Conservation (phyloP, 2,888 invertebrate species). For the Diarsia mendica region DNA sequence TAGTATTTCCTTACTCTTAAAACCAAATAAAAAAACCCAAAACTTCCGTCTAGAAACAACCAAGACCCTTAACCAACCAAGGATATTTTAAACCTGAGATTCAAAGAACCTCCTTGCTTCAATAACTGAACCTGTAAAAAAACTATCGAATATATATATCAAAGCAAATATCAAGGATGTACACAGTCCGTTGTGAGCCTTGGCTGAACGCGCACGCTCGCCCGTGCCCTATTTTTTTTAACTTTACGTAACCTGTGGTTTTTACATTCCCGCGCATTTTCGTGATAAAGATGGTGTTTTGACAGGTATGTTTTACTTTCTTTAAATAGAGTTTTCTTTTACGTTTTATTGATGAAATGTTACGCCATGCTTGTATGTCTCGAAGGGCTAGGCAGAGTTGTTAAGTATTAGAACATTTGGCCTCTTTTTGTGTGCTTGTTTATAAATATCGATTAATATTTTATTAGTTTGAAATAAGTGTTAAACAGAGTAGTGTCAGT, state of each 20-base stretch:
- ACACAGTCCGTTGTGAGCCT: conserved; percentile 44
- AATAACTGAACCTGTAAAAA: conserved; percentile 22
- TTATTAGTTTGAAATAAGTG: no score
- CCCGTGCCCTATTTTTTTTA: conserved; percentile 24
- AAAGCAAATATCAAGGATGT: conserved; percentile 27
- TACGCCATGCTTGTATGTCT: no score
- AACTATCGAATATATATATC: conserved; percentile 46
- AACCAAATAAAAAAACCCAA: background rate
- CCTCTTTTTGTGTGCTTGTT: background rate
- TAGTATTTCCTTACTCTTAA: background rate
- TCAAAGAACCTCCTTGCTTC: background rate
- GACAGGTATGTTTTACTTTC: conserved; percentile 44
- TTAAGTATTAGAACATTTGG: background rate
- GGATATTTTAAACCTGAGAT: background rate
- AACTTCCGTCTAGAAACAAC: background rate
- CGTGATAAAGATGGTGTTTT: conserved; percentile 20
- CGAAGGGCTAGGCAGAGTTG: background rate
- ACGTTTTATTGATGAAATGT: background rate
- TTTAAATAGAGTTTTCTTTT: background rate
- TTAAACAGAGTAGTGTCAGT: background rate
- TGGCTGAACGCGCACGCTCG: conserved; percentile 45
- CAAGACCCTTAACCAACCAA: background rate
- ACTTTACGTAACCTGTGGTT: conserved; percentile 25
- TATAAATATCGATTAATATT: background rate
- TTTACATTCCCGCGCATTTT: conserved; percentile 46